phyloP scores from a whole-genome alignment of 2,113 vertebrate genomes.

The Halcyon senegalensis region DNA sequence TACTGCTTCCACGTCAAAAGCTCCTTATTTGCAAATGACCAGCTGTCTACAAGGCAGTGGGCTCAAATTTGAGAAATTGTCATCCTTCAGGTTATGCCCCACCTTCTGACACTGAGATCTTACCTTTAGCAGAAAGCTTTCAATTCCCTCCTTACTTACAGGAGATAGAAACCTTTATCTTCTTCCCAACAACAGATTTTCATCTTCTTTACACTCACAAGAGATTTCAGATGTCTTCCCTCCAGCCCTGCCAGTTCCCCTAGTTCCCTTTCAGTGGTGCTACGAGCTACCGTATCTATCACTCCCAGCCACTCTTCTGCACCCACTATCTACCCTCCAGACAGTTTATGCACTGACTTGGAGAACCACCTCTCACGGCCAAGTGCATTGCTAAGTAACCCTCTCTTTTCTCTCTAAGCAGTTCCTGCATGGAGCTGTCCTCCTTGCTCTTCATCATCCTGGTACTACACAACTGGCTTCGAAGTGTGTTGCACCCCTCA shows the following conservation, averaged over 20 bases:
- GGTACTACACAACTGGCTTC: neutral
- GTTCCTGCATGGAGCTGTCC: neutral
- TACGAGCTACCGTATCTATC: neutral
- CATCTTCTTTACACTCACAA: neutral
- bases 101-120: neutral
- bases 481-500: neutral
- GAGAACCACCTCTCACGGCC: neutral
- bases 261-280: neutral
- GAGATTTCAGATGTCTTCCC: neutral
- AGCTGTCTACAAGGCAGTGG: neutral
- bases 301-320: neutral
- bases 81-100: neutral
- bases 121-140: neutral
- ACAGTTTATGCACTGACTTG: neutral
- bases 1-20: neutral
- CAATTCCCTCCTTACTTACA: neutral
- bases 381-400: neutral
- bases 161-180: neutral
- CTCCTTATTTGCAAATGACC: neutral
- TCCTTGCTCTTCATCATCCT: neutral
- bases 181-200: neutral
- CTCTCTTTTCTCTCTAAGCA: neutral
- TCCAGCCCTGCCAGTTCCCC: neutral
- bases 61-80: neutral
- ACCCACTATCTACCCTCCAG: neutral